Base-by-base conservation (phyloP, 2,888 invertebrate genomes). In the Keiferia lycopersicella region DNA sequence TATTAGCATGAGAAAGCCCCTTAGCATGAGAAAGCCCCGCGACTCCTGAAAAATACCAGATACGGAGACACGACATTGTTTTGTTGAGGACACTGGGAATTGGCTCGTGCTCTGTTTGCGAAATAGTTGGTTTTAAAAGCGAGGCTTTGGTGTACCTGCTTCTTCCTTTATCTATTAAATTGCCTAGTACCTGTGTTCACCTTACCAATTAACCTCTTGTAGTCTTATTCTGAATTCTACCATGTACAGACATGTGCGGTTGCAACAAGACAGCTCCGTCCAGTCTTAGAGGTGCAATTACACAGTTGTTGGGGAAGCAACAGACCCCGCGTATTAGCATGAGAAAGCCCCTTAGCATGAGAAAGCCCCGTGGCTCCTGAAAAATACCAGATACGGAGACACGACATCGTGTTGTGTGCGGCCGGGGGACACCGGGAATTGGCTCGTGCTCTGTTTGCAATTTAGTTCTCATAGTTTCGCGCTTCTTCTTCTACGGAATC, bases 261-360 rank as follows among this genome's bases (percentile, higher is more conserved):
- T 30, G 14, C 72, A 77, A 78, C 73, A 73, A 75, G 73, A 72
- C 73, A 66, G 72, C 73, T 73, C 70, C 71, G 74, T 69, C 66
- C 73, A 72, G 73, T 73, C 78, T 79, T 83, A 75, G 79, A 82
- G 78, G 75, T 79, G 81, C 84, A 86, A 87, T 87, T 86, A 85
- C 82, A 84, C 85, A 86, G 84, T 79, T 78, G 82, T 77, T 80
- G 61, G 80, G 80, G 76, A 79, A 72, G 77, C 79, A 78, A 83
- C 78, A 78, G 78, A n/a, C 68, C 72, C 65, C 71, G 26, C 6
- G 72, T 77, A 82, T 82, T 77, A 79, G 26, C 26, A 26, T 26
- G 26, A 26, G 26, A 26, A 26, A 26, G n/a, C n/a, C n/a, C n/a
- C n/a, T 82, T 82, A 83, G 76, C 81, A 82, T 82, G 73, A 80